Conservation (phyloP, 2,888 invertebrate genomes). For the Xanthorhoe designata region DNA sequence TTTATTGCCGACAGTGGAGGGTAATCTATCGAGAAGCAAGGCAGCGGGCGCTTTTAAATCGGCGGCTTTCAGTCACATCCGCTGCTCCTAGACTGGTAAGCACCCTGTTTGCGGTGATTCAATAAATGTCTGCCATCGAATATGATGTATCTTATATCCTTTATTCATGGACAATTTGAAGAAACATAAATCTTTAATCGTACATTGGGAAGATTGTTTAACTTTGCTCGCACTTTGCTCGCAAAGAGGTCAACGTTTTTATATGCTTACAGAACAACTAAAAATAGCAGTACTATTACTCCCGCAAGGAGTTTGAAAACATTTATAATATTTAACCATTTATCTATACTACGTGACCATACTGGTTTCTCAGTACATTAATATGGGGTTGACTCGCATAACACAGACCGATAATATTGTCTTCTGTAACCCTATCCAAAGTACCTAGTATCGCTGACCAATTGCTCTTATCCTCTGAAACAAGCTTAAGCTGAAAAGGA, state of each 20-base stretch:
- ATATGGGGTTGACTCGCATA: background rate
- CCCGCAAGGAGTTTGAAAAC: no score
- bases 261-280: background rate
- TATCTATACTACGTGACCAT: no score
- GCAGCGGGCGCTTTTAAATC: conserved; percentile 51
- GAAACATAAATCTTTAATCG: conserved; percentile 23
- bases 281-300: no score
- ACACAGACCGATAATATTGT: background rate
- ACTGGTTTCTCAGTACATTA: no score
- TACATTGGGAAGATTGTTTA: background rate
- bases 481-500: conserved; percentile 14
- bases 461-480: conserved; percentile 5
- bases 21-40: conserved; percentile 55
- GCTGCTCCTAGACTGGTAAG: conserved; percentile 41
- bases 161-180: conserved; percentile 35
- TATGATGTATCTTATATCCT: conserved; percentile 33
- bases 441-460: conserved; percentile 8
- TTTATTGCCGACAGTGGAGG: conserved; percentile 59
- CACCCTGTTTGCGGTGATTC: conserved; percentile 41
- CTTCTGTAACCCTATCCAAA: conserved; percentile 1
- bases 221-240: no score
- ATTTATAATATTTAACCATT: no score
- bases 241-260: background rate
- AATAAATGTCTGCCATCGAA: conserved; percentile 44
- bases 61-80: conserved; percentile 54